Evolutionary conservation across 2,113 vertebrate species (phyloP), one percentile per base, ranked within the genome.

Genomic region (Microtus pennsylvanicus): DNA sequence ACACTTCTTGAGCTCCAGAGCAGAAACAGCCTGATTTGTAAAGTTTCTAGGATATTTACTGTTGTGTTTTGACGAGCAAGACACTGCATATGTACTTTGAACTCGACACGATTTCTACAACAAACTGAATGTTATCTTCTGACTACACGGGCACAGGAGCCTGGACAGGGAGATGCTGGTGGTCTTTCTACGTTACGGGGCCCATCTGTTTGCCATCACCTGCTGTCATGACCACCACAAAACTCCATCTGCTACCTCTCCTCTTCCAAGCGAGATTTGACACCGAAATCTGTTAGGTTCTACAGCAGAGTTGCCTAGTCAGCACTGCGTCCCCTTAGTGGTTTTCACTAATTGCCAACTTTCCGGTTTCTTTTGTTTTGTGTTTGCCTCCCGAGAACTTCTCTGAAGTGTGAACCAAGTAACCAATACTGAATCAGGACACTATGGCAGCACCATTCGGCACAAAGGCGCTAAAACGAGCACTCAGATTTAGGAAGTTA

Each of bases 181-280:
- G 95, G 97, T 97, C 97, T 95, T 90, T 90, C 81, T 77, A 38
- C n/a, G 24, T 91, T 92, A 82, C 1, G 74, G 47, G n/a, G 88
- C 61, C 97, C 96, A 96, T 97, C 97, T 97, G 97, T 94, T 94
- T 75, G 72, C 96, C 69, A 42, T 97, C 96, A 97, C 97, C 96
- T 97, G 89, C 95, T 83, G 97, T 94, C 95, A 80, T 83, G 19
- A 47, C 80, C 35, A 50, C 63, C 86, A 69, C 83, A 91, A 97
- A 93, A 83, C 88, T 87, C 97, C 97, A 97, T 97, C 97, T 98
- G 97, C 74, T 97, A 17, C 70, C 93, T 90, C 76, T 85, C 80
- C 74, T 77, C 77, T 96, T 95, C 97, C 97, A 97, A 96, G 76
- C 52, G 82, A 94, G 95, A 91, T 45, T 91, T 97, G 97, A 95